Conservation (phyloP, 2,888 invertebrate species). For the Lacanobia oleracea region DNA sequence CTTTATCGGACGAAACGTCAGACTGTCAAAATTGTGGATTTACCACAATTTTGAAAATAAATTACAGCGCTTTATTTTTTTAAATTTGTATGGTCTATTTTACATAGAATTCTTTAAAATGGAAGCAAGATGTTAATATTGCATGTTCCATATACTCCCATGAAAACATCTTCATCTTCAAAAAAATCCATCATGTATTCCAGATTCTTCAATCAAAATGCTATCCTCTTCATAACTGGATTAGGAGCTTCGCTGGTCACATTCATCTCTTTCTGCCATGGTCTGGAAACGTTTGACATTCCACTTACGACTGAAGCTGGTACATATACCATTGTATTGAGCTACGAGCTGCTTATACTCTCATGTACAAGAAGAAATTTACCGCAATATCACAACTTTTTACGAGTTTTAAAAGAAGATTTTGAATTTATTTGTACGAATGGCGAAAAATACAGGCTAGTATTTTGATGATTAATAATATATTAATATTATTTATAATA, state of each 20-base stretch:
- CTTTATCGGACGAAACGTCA: too few relatives aligned
- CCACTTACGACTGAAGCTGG: constrained; percentile 73
- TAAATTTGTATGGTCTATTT: too few relatives aligned
- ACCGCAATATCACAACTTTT: constrained; percentile 71
- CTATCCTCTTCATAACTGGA: constrained; percentile 36
- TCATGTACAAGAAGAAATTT: constrained; percentile 69
- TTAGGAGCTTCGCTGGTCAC: constrained; percentile 1
- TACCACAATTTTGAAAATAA: too few relatives aligned
- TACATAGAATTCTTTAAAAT: too few relatives aligned
- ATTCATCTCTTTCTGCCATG: constrained; percentile 63
- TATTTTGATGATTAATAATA: too few relatives aligned
- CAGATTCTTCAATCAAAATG: constrained; percentile 67
- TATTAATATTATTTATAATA: too few relatives aligned
- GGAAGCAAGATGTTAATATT: too few relatives aligned
- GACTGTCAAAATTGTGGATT: too few relatives aligned
- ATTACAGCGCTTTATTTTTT: too few relatives aligned
- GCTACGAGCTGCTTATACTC: constrained; percentile 73
- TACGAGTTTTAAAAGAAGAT: constrained; percentile 72
- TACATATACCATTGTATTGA: constrained; percentile 72
- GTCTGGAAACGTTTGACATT: constrained; percentile 67
- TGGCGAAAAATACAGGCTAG: constrained; percentile 37
- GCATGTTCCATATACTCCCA: too few relatives aligned
- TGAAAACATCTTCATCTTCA: too few relatives aligned
- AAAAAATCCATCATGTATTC: constrained; percentile 30
- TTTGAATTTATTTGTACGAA: constrained; percentile 74